Conservation (phyloP, 2,113 vertebrate genomes). For the Leucopternis melanops region DNA sequence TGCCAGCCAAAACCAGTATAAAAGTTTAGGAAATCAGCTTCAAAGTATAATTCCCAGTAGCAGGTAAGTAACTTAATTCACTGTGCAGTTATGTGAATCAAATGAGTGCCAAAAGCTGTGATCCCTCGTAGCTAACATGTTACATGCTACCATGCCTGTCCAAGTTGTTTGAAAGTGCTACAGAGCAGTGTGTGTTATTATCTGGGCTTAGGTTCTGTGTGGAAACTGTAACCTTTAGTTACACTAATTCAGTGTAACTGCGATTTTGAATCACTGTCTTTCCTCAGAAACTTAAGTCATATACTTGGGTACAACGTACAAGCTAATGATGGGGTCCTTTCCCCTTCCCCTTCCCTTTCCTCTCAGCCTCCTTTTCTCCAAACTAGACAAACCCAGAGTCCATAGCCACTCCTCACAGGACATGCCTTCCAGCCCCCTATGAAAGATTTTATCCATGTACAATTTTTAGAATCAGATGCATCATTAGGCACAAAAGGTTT, state of each 20-base stretch:
- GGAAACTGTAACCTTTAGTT: not conserved
- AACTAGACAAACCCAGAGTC: too few relatives aligned
- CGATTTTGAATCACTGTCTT: not conserved
- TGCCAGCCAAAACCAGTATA: not conserved
- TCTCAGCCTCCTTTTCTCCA: too few relatives aligned
- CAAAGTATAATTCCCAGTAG: not conserved
- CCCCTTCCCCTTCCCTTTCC: not conserved
- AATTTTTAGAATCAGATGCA: not conserved
- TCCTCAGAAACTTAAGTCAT: not conserved
- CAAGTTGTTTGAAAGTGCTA: not conserved
- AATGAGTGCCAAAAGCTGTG: not conserved
- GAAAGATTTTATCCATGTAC: not conserved
- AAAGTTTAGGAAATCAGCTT: not conserved
- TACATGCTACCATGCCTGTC: not conserved
- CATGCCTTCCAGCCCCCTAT: not conserved
- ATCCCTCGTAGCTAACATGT: not conserved
- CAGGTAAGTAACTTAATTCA: not conserved
- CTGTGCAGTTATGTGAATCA: not conserved
- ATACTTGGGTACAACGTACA: not conserved
- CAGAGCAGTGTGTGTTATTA: not conserved
- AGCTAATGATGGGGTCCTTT: too few relatives aligned
- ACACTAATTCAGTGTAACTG: not conserved
- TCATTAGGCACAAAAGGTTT: slow-evolving; percentile 33
- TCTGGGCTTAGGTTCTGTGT: not conserved
- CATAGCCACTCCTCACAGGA: rapidly evolving